Evolutionary conservation across 2,797 vertebrate species (phyloP), one percentile per base, ranked within the genome.

Genomic region (Neosalanx taihuensis): DNA sequence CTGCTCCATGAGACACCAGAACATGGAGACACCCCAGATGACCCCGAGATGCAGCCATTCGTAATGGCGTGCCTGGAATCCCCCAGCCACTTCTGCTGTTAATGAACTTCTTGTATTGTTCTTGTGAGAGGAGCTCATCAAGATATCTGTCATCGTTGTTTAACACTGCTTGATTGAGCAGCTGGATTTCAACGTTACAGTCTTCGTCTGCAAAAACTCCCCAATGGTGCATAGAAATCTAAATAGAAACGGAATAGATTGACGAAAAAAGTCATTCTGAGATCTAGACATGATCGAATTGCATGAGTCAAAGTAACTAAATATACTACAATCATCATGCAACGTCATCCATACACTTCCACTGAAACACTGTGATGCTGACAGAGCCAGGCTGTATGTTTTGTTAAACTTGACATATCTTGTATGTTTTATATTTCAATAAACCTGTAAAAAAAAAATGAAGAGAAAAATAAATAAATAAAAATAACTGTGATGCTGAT

Each of bases 41-140:
- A 12, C 92, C 96, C 83, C 89, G 87, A 0, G 94, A 86, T 15
- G 96, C 95, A 0, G 97, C 96, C 15, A 96, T 89, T 35, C 94
- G 95, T 30, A 99, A 89, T 0, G 95, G 95, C 10, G 95, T 96
- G 69, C 93, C 92, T 3, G 95, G 93, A 0, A 97, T 79, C 0
- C 96, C 96, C 96, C 96, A 98, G 51, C 97, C 96, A 0, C 94
- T 95, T 30, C 93, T 76, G 77, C 89, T 92, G 84, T 98, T 94
- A 81, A 98, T 92, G 84, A 94, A 92, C 70, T 85, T 90, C 84
- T 89, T 93, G 87, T 96, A 98, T 78, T 90, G 89, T 49, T 94
- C 93, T 81, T 97, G 95, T 72, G 77, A 85, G 76, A 98, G 88
- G 73, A 98, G 95, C 65, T 88, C 75, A 35, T 90, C 82, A 1